Evolutionary conservation across 2,797 vertebrate genomes (phyloP).

Genomic region (Scomberomorus guttatus): DNA sequence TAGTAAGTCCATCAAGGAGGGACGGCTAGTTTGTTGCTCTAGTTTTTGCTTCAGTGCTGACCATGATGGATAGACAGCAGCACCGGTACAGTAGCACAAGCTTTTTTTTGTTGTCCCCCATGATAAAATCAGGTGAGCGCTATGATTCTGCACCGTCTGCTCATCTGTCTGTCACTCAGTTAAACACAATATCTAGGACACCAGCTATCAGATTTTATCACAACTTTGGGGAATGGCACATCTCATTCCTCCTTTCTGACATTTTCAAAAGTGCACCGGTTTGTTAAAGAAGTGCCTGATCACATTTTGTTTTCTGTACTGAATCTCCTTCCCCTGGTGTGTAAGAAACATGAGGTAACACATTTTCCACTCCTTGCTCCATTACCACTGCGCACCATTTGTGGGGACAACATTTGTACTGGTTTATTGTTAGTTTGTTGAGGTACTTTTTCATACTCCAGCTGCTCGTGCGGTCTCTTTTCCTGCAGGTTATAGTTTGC

Average conservation of each 20-base stretch:
- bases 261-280: conserved; percentile 23
- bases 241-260: conserved; percentile 16
- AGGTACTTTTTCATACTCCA: conserved; percentile 40
- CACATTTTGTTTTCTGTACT: conserved; percentile 4
- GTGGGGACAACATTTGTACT: conserved; percentile 20
- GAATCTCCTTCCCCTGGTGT: background rate
- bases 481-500: conserved; percentile 12
- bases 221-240: background rate
- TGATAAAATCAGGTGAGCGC: conserved; percentile 51
- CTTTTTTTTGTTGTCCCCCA: background rate
- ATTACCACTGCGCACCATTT: conserved; percentile 59
- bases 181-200: conserved; percentile 42
- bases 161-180: conserved; percentile 48
- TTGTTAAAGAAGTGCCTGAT: conserved; percentile 18
- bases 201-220: conserved; percentile 32
- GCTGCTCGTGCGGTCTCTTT: conserved; percentile 11
- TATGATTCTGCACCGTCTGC: conserved; percentile 23
- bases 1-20: background rate
- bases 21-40: conserved; percentile 19
- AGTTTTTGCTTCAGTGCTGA: conserved; percentile 34
- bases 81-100: conserved; percentile 13
- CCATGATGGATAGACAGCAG: conserved; percentile 57
- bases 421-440: conserved; percentile 25
- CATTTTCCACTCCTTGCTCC: conserved; percentile 50
- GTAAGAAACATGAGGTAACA: conserved; percentile 20